Conservation (phyloP, 2,888 invertebrate species). For the Lissonota sp. region DNA sequence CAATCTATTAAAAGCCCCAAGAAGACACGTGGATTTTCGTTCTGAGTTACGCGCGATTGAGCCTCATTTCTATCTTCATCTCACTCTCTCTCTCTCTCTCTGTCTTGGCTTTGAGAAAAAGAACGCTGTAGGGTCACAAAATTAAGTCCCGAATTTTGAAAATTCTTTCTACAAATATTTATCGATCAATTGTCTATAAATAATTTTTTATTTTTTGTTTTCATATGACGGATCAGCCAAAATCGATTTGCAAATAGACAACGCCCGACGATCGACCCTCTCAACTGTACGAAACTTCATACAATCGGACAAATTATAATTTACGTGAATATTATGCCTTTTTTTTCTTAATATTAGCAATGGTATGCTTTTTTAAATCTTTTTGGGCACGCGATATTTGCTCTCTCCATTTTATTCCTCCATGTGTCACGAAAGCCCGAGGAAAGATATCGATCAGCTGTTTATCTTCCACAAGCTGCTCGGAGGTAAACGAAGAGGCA, state of each 20-base stretch:
- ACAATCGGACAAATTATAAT: background rate
- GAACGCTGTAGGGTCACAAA: too few relatives aligned
- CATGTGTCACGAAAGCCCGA: constrained; percentile 38
- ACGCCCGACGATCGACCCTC: too few relatives aligned
- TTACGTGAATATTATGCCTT: background rate
- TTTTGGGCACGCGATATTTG: constrained; percentile 20
- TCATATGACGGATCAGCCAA: background rate
- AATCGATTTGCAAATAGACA: too few relatives aligned
- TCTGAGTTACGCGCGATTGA: too few relatives aligned
- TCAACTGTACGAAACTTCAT: too few relatives aligned
- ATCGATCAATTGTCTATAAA: too few relatives aligned
- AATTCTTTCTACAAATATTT: too few relatives aligned
- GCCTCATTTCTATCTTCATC: too few relatives aligned
- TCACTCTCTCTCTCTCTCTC: background rate
- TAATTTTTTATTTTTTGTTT: background rate
- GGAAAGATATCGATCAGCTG: constrained; percentile 59
- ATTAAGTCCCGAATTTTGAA: too few relatives aligned
- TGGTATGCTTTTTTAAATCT: constrained; percentile 24
- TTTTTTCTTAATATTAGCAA: constrained; percentile 22
- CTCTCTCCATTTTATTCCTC: background rate
- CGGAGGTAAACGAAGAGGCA: constrained; percentile 55
- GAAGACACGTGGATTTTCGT: background rate
- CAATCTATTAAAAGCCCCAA: constrained; percentile 56
- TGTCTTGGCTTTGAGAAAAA: background rate
- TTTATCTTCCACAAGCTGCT: constrained; percentile 52